phyloP scores from a whole-genome alignment of 2,797 vertebrate genomes.

The Synanceia verrucosa region DNA sequence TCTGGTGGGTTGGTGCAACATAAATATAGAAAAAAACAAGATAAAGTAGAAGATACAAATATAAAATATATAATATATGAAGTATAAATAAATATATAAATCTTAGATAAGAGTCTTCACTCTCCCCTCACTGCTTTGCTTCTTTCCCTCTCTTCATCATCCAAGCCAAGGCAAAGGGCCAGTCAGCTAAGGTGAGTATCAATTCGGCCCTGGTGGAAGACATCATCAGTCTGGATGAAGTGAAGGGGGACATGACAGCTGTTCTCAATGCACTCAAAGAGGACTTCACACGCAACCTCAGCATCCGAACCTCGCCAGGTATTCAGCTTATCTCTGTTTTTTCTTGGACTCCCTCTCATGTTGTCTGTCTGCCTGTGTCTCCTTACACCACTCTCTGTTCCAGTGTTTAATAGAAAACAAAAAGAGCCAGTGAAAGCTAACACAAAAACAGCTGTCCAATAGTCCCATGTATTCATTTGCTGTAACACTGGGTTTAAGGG shows the following conservation, averaged over 20 bases:
- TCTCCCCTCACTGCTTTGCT: slow-evolving; percentile 12
- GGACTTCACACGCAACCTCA: slow-evolving; percentile 92
- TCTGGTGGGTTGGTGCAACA: too few species aligned
- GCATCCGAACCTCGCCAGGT: slow-evolving; percentile 93
- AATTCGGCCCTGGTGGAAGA: slow-evolving; percentile 90
- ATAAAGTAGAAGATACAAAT: too few species aligned
- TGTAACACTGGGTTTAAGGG: neutral
- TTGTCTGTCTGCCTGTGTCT: neutral
- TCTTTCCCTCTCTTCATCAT: slow-evolving; percentile 30
- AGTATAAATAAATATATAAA: too few species aligned
- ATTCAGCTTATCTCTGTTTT: slow-evolving; percentile 16
- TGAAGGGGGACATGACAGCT: slow-evolving; percentile 86
- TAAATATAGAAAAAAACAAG: too few species aligned
- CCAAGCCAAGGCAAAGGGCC: slow-evolving; percentile 90
- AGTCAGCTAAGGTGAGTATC: slow-evolving; percentile 88
- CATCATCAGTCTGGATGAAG: slow-evolving; percentile 90
- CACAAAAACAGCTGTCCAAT: neutral
- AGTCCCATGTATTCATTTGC: neutral
- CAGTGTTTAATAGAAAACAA: neutral
- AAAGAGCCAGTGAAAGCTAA: neutral
- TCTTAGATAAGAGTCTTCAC: slow-evolving; percentile 1
- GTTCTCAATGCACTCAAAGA: slow-evolving; percentile 87
- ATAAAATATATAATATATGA: too few species aligned
- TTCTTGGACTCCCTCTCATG: neutral
- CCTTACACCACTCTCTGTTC: neutral